A percentile compares a stretch with the other conserved stretches of the same genome.
Conservation (phyloP, 2,113 vertebrate genomes). For the Hippocampus zosterae region DNA sequence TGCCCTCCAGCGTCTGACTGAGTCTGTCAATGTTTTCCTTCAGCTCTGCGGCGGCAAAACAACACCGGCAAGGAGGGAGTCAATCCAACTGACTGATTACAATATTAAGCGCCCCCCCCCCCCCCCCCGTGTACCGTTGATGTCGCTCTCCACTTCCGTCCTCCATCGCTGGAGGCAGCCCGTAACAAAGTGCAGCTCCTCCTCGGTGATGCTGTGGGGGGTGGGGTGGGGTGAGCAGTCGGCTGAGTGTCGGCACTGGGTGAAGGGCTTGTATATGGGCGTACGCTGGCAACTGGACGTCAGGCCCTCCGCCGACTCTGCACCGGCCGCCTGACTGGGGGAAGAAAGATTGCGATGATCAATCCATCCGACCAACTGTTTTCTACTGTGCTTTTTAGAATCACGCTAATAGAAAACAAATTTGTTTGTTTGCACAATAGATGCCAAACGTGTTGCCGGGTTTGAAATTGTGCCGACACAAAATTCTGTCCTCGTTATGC, state of each 20-base stretch:
- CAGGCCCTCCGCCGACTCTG: conserved; percentile 48
- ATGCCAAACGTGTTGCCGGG: too few species aligned
- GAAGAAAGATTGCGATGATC: background rate
- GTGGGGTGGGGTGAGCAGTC: conserved; percentile 69
- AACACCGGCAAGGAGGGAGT: background rate
- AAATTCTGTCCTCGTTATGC: too few species aligned
- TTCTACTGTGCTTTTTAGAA: too few species aligned
- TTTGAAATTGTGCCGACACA: too few species aligned
- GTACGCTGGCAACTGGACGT: conserved; percentile 53
- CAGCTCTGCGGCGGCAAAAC: conserved; percentile 73
- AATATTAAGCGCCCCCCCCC: background rate
- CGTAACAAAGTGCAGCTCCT: conserved; percentile 82
- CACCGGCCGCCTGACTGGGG: conserved; percentile 53
- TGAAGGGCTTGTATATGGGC: conserved; percentile 54
- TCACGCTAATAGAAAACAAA: too few species aligned
- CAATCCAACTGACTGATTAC: background rate
- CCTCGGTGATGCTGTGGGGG: conserved; percentile 72
- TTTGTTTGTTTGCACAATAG: too few species aligned
- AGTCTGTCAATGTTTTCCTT: conserved; percentile 79
- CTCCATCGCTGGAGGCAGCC: conserved; percentile 90
- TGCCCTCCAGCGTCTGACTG: conserved; percentile 76
- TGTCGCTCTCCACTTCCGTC: conserved; percentile 83
- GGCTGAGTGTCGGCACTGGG: conserved; percentile 54
- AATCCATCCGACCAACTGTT: too few species aligned
- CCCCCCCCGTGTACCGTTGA: conserved; percentile 75